Conservation (phyloP, 2,888 invertebrate genomes). For the Brachyptera risi region DNA sequence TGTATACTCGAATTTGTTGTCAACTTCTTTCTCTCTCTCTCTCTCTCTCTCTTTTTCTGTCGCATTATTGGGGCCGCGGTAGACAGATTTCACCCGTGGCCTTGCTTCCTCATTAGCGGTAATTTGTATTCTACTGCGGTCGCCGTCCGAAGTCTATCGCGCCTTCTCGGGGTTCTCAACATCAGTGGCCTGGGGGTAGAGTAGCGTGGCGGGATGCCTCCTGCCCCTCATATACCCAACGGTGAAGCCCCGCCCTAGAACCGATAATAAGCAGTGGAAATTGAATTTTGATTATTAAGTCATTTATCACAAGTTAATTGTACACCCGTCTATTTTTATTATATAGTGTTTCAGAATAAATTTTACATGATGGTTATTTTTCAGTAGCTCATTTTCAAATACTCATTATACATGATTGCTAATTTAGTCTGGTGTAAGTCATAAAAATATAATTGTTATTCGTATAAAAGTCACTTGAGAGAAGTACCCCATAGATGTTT, state of each 20-base stretch:
- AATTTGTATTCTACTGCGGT: conserved; percentile 12
- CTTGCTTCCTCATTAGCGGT: conserved; percentile 15
- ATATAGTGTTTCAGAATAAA: background rate
- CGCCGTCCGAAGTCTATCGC: background rate
- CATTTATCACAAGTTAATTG: conserved; percentile 17
- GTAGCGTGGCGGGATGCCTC: background rate
- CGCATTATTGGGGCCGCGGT: no score
- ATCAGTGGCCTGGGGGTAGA: background rate
- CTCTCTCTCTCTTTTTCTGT: no score
- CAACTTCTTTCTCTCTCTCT: no score
- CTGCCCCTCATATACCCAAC: background rate
- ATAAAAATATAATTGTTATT: no score
- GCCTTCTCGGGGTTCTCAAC: background rate
- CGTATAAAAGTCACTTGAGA: no score
- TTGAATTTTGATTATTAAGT: conserved; percentile 21
- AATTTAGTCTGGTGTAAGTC: no score
- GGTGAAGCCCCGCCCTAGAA: background rate
- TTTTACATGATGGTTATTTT: background rate
- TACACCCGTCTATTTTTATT: background rate
- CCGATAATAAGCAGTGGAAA: conserved; percentile 2
- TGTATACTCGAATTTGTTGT: no score
- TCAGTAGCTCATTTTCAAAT: background rate
- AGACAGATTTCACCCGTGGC: background rate
- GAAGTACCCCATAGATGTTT: no score
- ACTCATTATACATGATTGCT: no score